Conservation (phyloP, 2,797 vertebrate species). For the Tragelaphus eurycerus region DNA sequence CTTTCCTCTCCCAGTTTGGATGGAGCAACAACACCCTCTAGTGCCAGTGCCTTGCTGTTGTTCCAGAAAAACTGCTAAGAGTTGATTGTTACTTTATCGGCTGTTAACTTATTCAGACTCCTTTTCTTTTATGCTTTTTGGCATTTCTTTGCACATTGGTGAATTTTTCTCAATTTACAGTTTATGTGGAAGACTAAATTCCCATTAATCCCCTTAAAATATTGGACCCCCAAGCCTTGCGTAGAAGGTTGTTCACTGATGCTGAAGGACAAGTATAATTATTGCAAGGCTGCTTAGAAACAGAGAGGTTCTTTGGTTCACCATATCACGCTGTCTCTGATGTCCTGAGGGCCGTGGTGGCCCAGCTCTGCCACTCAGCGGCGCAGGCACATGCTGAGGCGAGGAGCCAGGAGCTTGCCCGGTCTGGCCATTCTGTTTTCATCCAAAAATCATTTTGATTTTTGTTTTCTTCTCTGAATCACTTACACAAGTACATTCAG, state of each 20-base stretch:
- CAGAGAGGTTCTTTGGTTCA: background rate
- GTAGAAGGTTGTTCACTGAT: background rate
- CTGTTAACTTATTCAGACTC: conserved; percentile 6
- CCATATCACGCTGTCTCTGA: background rate
- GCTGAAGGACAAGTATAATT: background rate
- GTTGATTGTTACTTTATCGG: background rate
- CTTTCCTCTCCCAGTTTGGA: background rate
- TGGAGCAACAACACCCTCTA: background rate
- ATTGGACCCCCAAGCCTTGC: background rate
- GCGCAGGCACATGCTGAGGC: accelerated
- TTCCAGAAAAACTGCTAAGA: conserved; percentile 1
- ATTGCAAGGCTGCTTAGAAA: background rate
- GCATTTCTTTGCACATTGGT: background rate
- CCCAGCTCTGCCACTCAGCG: background rate
- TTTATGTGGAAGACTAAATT: conserved; percentile 23
- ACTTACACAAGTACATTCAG: background rate
- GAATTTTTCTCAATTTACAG: background rate
- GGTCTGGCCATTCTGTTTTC: background rate
- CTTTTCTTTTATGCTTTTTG: background rate
- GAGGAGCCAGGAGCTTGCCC: accelerated
- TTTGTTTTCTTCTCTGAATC: conserved; percentile 8
- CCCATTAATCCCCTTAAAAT: conserved; percentile 7
- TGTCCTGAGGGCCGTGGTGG: background rate
- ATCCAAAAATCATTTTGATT: background rate
- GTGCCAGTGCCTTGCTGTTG: background rate